A percentile compares a stretch with the other conserved stretches of the same genome.
These are phyloP conservation scores for Trematocara marginatum DNA, from an alignment of 2,113 vertebrate genomes.

Conservation along the genomic window DNA sequence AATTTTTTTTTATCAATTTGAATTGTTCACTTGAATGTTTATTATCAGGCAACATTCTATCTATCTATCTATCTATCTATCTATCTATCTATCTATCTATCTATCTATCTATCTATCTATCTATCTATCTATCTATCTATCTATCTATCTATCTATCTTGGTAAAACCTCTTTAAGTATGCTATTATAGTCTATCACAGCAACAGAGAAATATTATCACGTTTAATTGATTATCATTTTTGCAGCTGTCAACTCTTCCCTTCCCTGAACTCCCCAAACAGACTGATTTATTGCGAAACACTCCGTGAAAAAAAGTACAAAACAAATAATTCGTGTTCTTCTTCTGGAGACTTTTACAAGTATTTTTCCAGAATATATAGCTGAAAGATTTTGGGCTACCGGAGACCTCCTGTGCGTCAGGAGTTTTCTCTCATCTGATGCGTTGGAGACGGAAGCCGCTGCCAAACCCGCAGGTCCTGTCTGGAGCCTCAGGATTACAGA, in stretches of 20 bases:
- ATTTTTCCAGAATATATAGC: not conserved
- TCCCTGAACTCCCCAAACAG: not conserved
- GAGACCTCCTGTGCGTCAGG: constrained; percentile 29
- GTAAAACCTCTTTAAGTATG: not conserved
- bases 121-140: not conserved
- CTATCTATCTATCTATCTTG: not conserved
- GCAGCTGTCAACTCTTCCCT: not conserved
- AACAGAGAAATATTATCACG: not conserved
- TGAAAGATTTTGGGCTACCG: not conserved
- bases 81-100: not conserved
- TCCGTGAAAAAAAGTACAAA: not conserved
- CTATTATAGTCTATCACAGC: not conserved
- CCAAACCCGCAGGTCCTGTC: constrained; percentile 42
- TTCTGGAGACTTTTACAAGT: not conserved
- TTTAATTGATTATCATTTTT: not conserved
- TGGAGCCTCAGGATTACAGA: constrained; percentile 27
- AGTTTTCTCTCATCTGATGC: constrained; percentile 26
- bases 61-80: not conserved
- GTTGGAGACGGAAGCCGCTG: constrained; percentile 21
- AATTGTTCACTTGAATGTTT: not conserved
- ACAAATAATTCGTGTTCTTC: not conserved
- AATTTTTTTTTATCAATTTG: too few relatives aligned
- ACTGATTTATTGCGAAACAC: not conserved
- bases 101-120: not conserved
- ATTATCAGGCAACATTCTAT: not conserved